These are phyloP conservation scores for Batillaria attramentaria DNA, from an alignment of 1,140 invertebrate species.

Conservation along the genomic window DNA sequence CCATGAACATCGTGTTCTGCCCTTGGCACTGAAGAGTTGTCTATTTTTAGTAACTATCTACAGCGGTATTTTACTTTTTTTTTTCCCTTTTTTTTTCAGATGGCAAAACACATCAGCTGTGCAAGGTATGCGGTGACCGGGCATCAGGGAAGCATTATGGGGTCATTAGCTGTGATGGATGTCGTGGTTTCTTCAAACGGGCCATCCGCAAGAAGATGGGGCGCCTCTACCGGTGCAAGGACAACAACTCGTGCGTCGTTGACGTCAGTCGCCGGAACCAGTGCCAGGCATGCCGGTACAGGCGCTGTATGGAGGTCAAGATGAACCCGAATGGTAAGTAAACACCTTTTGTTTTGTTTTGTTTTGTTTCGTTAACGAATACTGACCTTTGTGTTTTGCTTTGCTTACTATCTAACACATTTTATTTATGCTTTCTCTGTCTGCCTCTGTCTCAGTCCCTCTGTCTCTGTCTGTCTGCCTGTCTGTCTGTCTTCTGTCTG, in stretches of 20 bases:
- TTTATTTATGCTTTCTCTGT: too few relatives aligned
- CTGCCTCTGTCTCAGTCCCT: too few relatives aligned
- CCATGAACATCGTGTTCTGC: too few relatives aligned
- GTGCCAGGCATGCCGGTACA: conserved; percentile 94
- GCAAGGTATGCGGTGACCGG: conserved; percentile 71
- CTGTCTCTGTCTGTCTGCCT: too few relatives aligned
- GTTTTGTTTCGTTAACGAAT: not conserved
- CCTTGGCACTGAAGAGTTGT: too few relatives aligned
- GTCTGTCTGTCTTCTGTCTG: too few relatives aligned
- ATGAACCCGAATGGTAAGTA: conserved; percentile 93
- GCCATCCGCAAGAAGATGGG: conserved; percentile 86
- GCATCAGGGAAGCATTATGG: conserved; percentile 72
- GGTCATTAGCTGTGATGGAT: conserved; percentile 75
- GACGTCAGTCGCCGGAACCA: conserved; percentile 94
- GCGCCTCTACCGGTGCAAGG: conserved; percentile 86
- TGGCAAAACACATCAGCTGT: conserved; percentile 77
- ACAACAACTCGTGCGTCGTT: conserved; percentile 88
- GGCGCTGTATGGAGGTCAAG: conserved; percentile 92
- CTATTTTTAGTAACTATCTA: too few relatives aligned
- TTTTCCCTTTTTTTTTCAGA: conserved; percentile 14
- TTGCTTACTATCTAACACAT: too few relatives aligned
- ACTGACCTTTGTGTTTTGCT: too few relatives aligned
- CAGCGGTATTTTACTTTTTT: too few relatives aligned
- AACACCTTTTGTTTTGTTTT: not conserved
- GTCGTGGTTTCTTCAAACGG: conserved; percentile 93